A percentile compares a stretch with the other conserved stretches of the same genome.
phyloP scores from a whole-genome alignment of 2,888 invertebrate genomes.

The Acleris laterana region DNA sequence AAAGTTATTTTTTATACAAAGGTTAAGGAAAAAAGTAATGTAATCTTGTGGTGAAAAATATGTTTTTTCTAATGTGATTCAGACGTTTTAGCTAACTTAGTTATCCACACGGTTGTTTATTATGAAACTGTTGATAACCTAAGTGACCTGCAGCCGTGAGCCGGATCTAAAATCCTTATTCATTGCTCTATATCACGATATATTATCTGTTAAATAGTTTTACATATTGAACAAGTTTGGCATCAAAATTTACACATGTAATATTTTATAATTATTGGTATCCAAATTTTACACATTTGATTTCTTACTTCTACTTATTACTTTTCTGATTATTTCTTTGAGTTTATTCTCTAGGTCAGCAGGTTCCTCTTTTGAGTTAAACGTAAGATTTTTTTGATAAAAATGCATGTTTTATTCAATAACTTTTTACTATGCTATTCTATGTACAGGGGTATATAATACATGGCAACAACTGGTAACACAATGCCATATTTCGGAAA shows the following conservation, averaged over 20 bases:
- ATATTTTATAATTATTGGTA: neutral
- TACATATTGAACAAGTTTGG: neutral
- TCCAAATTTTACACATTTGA: slow-evolving; percentile 12
- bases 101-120: no score
- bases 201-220: neutral
- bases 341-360: slow-evolving; percentile 48
- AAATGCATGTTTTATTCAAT: slow-evolving; percentile 40
- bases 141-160: no score
- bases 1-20: neutral
- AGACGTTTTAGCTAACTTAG: neutral
- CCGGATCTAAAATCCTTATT: slow-evolving; percentile 12
- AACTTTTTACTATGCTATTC: slow-evolving; percentile 51
- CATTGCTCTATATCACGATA: slow-evolving; percentile 14
- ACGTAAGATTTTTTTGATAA: slow-evolving; percentile 59
- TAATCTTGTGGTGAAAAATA: no score
- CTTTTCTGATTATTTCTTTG: slow-evolving; percentile 27
- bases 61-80: neutral
- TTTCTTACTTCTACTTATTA: slow-evolving; percentile 31
- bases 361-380: slow-evolving; percentile 47
- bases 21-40: neutral
- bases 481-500: slow-evolving; percentile 24
- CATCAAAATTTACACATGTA: slow-evolving; percentile 16
- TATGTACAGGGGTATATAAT: slow-evolving; percentile 43
- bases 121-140: no score
- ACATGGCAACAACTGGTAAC: slow-evolving; percentile 21